Percentiles rank a stretch among this genome's conserved stretches.
Evolutionary conservation across 1,140 invertebrate genomes (phyloP).

Genomic region (Triops longicaudatus): DNA sequence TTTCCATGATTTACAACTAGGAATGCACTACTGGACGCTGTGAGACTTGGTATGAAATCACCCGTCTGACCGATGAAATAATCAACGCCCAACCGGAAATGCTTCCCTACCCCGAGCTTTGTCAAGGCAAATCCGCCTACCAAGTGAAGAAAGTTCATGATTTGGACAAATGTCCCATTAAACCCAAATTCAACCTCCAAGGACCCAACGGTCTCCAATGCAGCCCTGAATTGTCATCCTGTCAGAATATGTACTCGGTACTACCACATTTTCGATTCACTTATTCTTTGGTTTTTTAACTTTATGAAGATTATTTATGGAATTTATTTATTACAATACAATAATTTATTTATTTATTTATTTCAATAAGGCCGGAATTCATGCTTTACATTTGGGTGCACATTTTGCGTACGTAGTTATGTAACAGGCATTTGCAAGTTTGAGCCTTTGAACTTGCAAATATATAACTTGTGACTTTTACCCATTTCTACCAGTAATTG

Average conservation of each 20-base stretch:
- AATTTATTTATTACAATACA: no score
- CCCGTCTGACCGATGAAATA: slow-evolving; percentile 20
- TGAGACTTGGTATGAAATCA: slow-evolving; percentile 28
- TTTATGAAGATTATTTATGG: no score
- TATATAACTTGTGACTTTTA: no score
- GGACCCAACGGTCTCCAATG: slow-evolving; percentile 19
- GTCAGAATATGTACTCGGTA: slow-evolving; percentile 23
- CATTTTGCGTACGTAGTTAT: no score
- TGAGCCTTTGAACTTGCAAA: no score
- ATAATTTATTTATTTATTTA: no score
- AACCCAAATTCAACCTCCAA: slow-evolving; percentile 31
- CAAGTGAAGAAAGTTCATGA: slow-evolving; percentile 34
- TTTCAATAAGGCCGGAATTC: no score
- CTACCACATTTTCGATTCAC: neutral
- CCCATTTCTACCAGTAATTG: no score
- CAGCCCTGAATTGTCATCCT: slow-evolving; percentile 9
- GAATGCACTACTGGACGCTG: slow-evolving; percentile 28
- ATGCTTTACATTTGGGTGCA: no score
- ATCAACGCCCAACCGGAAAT: slow-evolving; percentile 21
- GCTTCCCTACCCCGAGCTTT: slow-evolving; percentile 31
- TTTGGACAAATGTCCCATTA: slow-evolving; percentile 33
- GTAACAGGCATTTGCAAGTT: no score
- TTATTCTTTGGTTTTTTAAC: neutral
- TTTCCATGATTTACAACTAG: slow-evolving; percentile 6
- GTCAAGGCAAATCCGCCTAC: slow-evolving; percentile 32